Evolutionary conservation across 2,797 vertebrate species (phyloP), one percentile per base, ranked within the genome.

Genomic region (Tympanoctomys barrerae): DNA sequence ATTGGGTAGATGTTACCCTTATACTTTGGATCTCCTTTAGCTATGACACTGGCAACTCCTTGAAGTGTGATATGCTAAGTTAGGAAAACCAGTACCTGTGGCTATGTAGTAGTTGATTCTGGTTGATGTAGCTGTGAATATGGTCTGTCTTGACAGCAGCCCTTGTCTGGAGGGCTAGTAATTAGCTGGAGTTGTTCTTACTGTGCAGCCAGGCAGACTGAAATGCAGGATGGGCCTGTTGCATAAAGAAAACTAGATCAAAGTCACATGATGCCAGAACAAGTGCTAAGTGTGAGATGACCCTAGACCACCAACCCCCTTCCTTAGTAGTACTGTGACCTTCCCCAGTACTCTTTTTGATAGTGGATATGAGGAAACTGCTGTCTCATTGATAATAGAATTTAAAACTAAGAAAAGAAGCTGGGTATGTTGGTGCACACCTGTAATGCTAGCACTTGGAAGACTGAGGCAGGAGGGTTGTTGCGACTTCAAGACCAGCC

Each of bases 81-180:
- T 94, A 94, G 86, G 89, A 96, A 86, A 90, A 42, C 61, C 46
- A 84, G 87, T 71, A 90, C 94, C 87, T 91, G 87, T 0, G 3
- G 39, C 87, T 88, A 24, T 90, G 33, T 93, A 70, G n/a, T 68
- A 70, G 81, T 95, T 46, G 21, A 19, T 80, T 93, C 66, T 91
- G 87, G 73, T 49, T 94, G 70, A 61, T 81, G 4, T 42, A 82
- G 78, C 39, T 57, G 24, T 78, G 61, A 1, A 89, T 92, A 61
- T 91, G 61, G 73, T 95, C 22, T 90, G n/a, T 89, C 36, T 90
- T 87, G 71, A 77, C 24, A 88, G 39, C 49, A 77, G 33, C 70
- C 42, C 18, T 2, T 75, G 61, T 94, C 52, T 94, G 62, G 70
- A 94, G 64, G 75, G 59, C 12, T 7, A 5, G 90, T 83, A 90